phyloP scores from a whole-genome alignment of 2,113 vertebrate species.

The Anhinga anhinga region DNA sequence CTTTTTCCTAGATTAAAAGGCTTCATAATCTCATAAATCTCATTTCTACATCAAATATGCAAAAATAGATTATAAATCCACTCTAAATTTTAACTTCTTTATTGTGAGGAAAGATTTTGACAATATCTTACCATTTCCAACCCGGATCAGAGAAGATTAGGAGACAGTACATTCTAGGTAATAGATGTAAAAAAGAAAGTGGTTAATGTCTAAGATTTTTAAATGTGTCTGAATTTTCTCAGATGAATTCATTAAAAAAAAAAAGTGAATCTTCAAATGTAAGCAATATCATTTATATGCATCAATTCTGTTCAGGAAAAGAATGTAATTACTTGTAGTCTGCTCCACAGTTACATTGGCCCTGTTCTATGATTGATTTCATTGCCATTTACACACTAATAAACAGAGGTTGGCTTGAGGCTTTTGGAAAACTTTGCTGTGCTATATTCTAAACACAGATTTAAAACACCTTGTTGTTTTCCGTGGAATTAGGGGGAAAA shows the following conservation, averaged over 20 bases:
- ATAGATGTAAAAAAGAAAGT: not conserved
- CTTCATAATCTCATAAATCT: not conserved
- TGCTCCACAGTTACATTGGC: not conserved
- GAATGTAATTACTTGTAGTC: not conserved
- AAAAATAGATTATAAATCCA: not conserved
- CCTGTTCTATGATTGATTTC: not conserved
- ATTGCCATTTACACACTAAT: not conserved
- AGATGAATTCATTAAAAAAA: not conserved
- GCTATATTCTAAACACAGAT: not conserved
- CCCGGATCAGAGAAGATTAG: not conserved
- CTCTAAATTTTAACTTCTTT: not conserved
- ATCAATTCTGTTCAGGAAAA: not conserved
- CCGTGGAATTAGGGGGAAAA: fast-evolving
- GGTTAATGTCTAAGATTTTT: not conserved
- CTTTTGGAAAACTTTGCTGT: not conserved
- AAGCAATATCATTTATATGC: not conserved
- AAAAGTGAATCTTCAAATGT: not conserved
- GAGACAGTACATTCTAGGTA: not conserved
- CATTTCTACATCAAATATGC: not conserved
- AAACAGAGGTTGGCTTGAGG: not conserved
- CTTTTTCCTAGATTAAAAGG: not conserved
- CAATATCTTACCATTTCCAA: not conserved
- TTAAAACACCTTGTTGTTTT: not conserved
- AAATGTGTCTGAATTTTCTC: not conserved
- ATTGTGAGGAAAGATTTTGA: not conserved